phyloP scores from a whole-genome alignment of 2,888 invertebrate genomes.

The Cephalotes varians region DNA sequence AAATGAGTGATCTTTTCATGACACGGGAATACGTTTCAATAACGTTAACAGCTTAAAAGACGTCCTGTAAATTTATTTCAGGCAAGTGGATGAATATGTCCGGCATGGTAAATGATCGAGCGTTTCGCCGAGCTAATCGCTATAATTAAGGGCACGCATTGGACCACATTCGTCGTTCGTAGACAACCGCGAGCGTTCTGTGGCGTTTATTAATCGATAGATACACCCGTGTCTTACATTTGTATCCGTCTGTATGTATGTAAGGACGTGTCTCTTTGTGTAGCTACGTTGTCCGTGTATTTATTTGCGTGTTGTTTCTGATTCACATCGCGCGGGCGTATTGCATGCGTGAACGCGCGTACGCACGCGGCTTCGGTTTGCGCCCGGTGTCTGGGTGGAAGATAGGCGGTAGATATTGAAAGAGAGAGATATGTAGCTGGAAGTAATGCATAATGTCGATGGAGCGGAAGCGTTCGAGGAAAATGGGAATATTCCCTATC shows the following conservation, averaged over 20 bases:
- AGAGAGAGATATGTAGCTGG: not conserved
- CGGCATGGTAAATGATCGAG: conserved; percentile 33
- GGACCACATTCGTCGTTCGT: conserved; percentile 61
- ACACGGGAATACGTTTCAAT: not conserved
- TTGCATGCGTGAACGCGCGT: conserved; percentile 16
- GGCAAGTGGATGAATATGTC: not conserved
- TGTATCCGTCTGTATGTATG: conserved; percentile 57
- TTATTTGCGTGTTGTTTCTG: conserved; percentile 63
- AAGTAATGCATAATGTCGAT: not conserved
- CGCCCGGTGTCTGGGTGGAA: conserved; percentile 26
- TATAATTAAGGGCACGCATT: conserved; percentile 28
- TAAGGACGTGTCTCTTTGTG: conserved; percentile 51
- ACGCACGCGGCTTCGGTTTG: conserved; percentile 22
- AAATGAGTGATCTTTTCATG: not conserved
- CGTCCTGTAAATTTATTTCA: not conserved
- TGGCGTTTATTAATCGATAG: conserved; percentile 53
- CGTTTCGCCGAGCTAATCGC: conserved; percentile 36
- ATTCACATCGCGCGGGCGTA: conserved; percentile 1
- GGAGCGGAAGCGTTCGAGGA: conserved; percentile 22
- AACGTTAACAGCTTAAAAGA: not conserved
- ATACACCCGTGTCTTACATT: conserved; percentile 58
- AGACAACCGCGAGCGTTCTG: conserved; percentile 54
- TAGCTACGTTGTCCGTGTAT: conserved; percentile 60
- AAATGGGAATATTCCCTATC: conserved; percentile 4
- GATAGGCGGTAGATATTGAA: not conserved